Evolutionary conservation across 2,888 invertebrate species (phyloP).

Genomic region (Morpho deidamia): DNA sequence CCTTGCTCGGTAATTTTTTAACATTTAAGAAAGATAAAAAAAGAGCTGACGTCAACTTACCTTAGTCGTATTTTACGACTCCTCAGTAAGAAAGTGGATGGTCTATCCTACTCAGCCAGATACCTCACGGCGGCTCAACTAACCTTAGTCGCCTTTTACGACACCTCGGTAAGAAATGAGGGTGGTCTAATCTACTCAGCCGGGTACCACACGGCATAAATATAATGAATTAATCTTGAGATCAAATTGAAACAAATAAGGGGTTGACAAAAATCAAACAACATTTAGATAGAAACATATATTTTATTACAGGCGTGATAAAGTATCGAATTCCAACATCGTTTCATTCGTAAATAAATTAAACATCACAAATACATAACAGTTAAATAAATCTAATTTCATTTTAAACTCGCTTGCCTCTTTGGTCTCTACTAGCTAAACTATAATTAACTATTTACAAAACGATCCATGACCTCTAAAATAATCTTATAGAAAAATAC

Average conservation of each 20-base stretch:
- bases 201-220: too few relatives aligned
- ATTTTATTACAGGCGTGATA: constrained; percentile 55
- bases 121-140: too few relatives aligned
- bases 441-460: constrained; percentile 31
- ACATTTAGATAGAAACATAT: constrained; percentile 43
- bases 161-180: too few relatives aligned
- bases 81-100: too few relatives aligned
- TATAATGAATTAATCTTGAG: too few relatives aligned
- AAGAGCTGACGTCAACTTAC: too few relatives aligned
- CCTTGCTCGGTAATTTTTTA: too few relatives aligned
- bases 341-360: constrained; percentile 59
- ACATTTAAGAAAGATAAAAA: too few relatives aligned
- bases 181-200: too few relatives aligned
- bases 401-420: constrained; percentile 58
- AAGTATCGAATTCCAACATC: constrained; percentile 47
- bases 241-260: background rate
- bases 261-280: constrained; percentile 31
- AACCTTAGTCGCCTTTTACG: too few relatives aligned
- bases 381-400: constrained; percentile 66
- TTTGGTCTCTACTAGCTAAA: constrained; percentile 77
- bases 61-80: too few relatives aligned
- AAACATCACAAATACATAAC: constrained; percentile 69
- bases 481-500: constrained; percentile 24
- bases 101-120: too few relatives aligned
- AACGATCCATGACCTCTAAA: constrained; percentile 19